These are phyloP conservation scores for Nothobranchius kuhntae DNA, from an alignment of 2,113 vertebrate species.

Conservation along the genomic window DNA sequence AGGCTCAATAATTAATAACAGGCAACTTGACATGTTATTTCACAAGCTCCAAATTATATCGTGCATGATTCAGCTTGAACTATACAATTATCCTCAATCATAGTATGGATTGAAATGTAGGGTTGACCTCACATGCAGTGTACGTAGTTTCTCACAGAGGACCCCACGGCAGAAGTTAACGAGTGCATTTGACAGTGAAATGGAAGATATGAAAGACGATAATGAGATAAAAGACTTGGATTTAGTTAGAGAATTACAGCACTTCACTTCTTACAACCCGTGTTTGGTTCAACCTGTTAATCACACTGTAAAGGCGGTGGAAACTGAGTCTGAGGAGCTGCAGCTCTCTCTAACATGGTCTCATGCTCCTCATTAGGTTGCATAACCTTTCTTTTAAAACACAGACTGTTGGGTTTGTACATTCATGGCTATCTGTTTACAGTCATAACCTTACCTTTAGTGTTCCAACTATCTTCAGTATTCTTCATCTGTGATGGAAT, in stretches of 20 bases:
- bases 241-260: conserved; percentile 15
- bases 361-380: conserved; percentile 41
- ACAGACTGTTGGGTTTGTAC: conserved; percentile 18
- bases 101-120: background rate
- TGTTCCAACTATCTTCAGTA: background rate
- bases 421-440: background rate
- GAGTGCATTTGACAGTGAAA: conserved; percentile 7
- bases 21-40: background rate
- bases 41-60: background rate
- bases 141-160: background rate
- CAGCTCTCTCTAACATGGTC: conserved; percentile 21
- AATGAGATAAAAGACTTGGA: conserved; percentile 34
- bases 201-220: conserved; percentile 10
- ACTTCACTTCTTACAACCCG: conserved; percentile 8
- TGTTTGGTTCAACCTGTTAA: conserved; percentile 27
- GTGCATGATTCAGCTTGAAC: background rate
- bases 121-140: background rate
- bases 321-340: conserved; percentile 12
- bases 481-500: conserved; percentile 10
- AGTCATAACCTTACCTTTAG: background rate
- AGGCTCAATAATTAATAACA: background rate
- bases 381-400: conserved; percentile 39
- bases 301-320: conserved; percentile 12
- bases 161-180: conserved; percentile 11
- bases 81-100: conserved; percentile 2